A percentile compares a stretch with the other conserved stretches of the same genome.
phyloP scores from a whole-genome alignment of 2,113 vertebrate species.

The Daubentonia madagascariensis region DNA sequence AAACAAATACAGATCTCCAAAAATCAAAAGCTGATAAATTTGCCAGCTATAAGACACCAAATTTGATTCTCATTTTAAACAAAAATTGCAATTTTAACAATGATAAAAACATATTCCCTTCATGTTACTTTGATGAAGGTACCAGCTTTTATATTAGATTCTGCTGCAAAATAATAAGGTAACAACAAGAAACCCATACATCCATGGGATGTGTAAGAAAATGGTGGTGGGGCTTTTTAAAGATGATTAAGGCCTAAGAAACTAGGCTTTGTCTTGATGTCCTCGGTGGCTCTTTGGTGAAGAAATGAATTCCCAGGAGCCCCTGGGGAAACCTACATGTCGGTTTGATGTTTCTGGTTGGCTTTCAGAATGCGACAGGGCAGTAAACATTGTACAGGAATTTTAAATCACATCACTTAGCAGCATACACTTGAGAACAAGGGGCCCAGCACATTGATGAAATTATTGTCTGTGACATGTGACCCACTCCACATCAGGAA shows the following conservation, averaged over 20 bases:
- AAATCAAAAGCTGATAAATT: background rate
- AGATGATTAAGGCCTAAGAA: background rate
- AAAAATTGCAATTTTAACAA: background rate
- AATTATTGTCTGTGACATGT: background rate
- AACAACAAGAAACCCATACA: background rate
- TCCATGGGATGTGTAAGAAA: background rate
- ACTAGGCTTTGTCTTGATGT: background rate
- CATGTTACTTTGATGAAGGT: slow-evolving; percentile 14
- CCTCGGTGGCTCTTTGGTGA: background rate
- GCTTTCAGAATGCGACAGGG: background rate
- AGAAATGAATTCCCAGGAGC: slow-evolving; percentile 11
- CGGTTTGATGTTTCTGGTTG: background rate
- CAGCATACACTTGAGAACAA: background rate
- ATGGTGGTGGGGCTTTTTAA: background rate
- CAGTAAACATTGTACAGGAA: background rate
- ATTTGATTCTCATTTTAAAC: background rate
- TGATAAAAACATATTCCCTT: background rate
- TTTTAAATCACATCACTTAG: background rate
- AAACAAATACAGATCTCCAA: background rate
- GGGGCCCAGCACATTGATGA: fast-evolving
- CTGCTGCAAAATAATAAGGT: background rate
- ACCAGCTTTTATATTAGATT: background rate
- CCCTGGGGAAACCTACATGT: background rate
- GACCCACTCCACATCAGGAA: background rate
- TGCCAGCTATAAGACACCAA: background rate